Percentiles rank a stretch among this genome's conserved stretches.
Conservation (phyloP, 2,113 vertebrate species). For the Bubalus kerabau region DNA sequence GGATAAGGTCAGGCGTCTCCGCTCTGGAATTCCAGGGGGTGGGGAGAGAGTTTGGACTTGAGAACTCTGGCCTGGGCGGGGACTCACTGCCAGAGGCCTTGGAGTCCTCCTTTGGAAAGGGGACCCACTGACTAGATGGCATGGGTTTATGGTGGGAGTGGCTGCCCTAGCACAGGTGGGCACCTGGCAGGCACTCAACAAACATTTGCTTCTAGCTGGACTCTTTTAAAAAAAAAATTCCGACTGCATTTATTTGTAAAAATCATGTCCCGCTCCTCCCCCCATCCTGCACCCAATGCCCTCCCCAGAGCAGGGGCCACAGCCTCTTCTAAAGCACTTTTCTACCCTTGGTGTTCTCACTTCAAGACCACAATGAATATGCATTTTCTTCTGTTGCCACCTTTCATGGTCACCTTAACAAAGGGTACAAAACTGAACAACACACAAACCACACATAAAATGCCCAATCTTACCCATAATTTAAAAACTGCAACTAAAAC, state of each 20-base stretch:
- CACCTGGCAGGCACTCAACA: background rate
- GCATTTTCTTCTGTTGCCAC: no score
- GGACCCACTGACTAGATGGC: no score
- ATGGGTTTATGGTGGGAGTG: background rate
- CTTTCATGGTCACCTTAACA: background rate
- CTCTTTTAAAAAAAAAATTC: background rate
- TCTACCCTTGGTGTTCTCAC: background rate
- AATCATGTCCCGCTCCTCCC: no score
- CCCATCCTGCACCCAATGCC: rapidly evolving
- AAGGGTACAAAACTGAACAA: background rate
- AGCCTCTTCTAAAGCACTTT: background rate
- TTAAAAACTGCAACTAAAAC: background rate
- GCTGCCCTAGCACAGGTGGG: no score
- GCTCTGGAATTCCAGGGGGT: background rate
- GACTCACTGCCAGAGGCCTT: background rate
- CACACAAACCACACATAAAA: background rate
- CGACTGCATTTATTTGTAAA: background rate
- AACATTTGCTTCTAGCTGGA: no score
- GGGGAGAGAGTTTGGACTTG: background rate
- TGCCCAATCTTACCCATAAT: no score
- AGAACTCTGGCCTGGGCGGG: background rate
- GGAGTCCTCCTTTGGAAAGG: background rate
- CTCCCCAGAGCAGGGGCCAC: background rate
- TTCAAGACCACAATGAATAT: rapidly evolving
- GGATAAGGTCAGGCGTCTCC: background rate